Base-by-base conservation (phyloP, 2,888 invertebrate genomes). In the Athripsodes cinereus region DNA sequence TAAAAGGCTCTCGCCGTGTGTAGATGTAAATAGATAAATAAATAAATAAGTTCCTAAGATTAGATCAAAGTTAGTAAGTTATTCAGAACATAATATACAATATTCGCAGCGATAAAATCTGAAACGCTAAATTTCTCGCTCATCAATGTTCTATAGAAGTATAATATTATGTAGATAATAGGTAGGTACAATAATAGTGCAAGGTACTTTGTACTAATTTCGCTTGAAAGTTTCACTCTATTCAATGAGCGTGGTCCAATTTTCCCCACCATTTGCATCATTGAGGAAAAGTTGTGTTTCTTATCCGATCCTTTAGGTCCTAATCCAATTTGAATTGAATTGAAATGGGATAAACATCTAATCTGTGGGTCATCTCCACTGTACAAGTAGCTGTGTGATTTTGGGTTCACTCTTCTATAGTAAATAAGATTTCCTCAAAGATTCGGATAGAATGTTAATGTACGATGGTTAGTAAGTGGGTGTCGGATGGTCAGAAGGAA, bases 291-390 rank as follows among this genome's bases (percentile, higher is more conserved):
- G 13, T 40, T 5, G 13, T 40, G 40, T 40, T 40, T 16, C 40
- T 40, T 40, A 47, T 21, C 22, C 50, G 26, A 22, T 26, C 50
- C 26, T 50, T 26, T 18, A 11, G 21, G 50, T 22, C 26, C 50
- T 50, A 50, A 50, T 50, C 50, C 50, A 26, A 22, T 20, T 50
- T 50, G 50, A 59, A 55, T 55, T 59, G 59, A 59, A 59, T 59
- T 59, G 55, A 55, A 55, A 55, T 46, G 52, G 55, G 55, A 57
- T 57, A 57, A 57, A 53, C 49, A 53, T 53, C 57, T 52, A 53
- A 57, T 57, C 57, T 47, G 21, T 22, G 26, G 57, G 52, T 52
- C 48, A 52, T 53, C 53, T 57, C 52, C 48, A 47, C 16, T 31
- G 53, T 47, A 19, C 35, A 52, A 47, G 35, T 53, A 47, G 52